These are phyloP conservation scores for Notarius lentiginosus DNA, from an alignment of 2,113 vertebrate genomes.

Conservation along the genomic window DNA sequence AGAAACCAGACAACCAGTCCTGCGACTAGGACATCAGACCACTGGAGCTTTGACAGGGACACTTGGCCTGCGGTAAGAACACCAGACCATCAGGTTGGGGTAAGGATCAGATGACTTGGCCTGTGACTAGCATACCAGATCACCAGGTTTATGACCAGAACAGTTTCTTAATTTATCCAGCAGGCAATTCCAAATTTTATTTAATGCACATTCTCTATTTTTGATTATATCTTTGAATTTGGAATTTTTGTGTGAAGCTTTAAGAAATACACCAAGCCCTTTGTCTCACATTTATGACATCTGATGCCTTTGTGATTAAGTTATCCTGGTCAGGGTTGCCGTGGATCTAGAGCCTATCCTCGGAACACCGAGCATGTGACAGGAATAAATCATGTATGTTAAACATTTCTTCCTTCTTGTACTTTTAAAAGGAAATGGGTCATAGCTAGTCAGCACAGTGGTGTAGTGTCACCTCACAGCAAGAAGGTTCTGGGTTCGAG, in stretches of 20 bases:
- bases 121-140: background rate
- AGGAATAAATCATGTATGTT: background rate
- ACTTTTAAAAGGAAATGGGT: background rate
- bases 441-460: background rate
- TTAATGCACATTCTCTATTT: background rate
- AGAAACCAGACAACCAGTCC: background rate
- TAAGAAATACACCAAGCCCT: background rate
- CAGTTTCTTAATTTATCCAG: background rate
- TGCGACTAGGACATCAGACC: background rate
- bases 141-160: background rate
- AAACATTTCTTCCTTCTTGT: background rate
- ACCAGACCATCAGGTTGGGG: background rate
- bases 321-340: background rate
- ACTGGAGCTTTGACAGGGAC: too few species aligned
- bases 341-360: background rate
- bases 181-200: background rate
- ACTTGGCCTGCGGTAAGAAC: background rate
- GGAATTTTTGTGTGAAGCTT: background rate
- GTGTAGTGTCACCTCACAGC: too few species aligned
- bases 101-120: background rate
- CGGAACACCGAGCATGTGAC: background rate
- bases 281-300: background rate
- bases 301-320: background rate
- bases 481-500: too few species aligned
- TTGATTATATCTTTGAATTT: background rate